Conservation (phyloP, 2,113 vertebrate genomes). For the Columba livia region DNA sequence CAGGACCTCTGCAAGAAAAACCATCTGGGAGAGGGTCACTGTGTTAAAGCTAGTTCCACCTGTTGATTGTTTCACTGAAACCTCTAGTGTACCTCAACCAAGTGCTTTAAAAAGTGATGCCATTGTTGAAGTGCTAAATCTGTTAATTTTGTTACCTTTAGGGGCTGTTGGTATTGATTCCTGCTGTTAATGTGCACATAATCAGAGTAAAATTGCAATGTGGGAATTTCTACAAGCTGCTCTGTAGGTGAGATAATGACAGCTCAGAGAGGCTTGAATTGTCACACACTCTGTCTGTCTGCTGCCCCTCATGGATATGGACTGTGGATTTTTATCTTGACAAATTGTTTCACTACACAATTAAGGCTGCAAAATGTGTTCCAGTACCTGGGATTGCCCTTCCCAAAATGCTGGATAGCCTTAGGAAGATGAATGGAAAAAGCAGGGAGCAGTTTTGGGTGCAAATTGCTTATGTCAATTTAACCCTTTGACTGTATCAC, state of each 20-base stretch:
- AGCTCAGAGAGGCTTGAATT: neutral
- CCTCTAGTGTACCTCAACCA: neutral
- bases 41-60: neutral
- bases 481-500: neutral
- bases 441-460: neutral
- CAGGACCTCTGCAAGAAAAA: neutral
- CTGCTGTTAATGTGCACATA: neutral
- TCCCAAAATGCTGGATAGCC: neutral
- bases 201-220: neutral
- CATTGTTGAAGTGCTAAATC: neutral
- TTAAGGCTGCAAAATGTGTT: neutral
- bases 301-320: neutral
- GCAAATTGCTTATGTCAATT: neutral
- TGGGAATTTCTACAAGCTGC: neutral
- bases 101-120: neutral
- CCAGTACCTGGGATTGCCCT: neutral
- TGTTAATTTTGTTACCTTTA: neutral
- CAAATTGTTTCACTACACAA: neutral
- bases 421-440: neutral
- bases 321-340: neutral
- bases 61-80: neutral
- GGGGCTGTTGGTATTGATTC: neutral
- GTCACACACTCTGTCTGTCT: neutral
- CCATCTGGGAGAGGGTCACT: neutral
- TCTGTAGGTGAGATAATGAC: neutral